Evolutionary conservation across 1,140 invertebrate species (phyloP), one percentile per base, ranked within the genome.

Genomic region (Colletes gigas): DNA sequence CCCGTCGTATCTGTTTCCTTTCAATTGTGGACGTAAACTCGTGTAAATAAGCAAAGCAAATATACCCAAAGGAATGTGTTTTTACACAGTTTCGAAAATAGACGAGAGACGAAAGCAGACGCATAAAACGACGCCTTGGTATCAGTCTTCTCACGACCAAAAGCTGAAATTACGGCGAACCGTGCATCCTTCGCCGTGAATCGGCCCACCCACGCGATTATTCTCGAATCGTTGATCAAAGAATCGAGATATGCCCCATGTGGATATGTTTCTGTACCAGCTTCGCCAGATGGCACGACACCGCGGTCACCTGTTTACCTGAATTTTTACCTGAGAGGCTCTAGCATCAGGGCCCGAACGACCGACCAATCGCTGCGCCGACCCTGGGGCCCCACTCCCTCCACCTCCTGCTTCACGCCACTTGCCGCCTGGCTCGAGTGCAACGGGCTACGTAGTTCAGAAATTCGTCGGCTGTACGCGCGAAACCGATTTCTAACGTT

Each of bases 251-350:
- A n/a, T 67, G 19, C 2, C 30, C 30, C 30, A 41, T 14, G 39
- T 10, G 44, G 10, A 52, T 30, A 50, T 44, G 14, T 78, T 67
- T 67, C 21, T 7, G 17, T 8, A 44, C 14, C 3, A 17, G n/a
- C 8, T 57, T 66, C 70, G 60, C 68, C 44, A 91, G 91, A 89
- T 91, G 91, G 87, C 91, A 84, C 69, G n/a, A 68, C 30, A 30
- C 63, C 19, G 63, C 83, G 52, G 52, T 83, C 84, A 90, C 89
- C 89, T 91, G 90, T 89, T 67, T 88, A 89, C 84, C 89, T 85
- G 76, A 83, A 88, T 75, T 87, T 88, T 87, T 91, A 90, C 90
- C 90, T 91, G 87, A 60, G 59, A 17, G 55, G 30, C 67, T 65
- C 15, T 17, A 60, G n/a, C 66, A 30, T 78, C 62, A 50, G 79